Conservation (phyloP, 2,113 vertebrate genomes). For the Urocitellus parryii region DNA sequence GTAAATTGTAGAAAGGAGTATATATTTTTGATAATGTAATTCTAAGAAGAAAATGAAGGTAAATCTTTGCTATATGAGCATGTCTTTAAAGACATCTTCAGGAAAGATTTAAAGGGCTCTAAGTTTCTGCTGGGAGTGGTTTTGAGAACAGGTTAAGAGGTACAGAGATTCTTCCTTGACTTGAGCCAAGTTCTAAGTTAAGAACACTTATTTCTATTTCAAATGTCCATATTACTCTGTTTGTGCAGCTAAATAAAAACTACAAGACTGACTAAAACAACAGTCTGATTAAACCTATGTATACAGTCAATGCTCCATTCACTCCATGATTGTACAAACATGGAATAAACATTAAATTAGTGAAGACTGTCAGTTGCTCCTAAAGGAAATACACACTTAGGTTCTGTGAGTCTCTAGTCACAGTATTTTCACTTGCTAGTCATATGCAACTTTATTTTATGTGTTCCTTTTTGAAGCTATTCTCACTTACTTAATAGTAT, state of each 20-base stretch:
- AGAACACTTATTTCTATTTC: neutral
- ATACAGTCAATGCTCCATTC: neutral
- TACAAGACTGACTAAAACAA: neutral
- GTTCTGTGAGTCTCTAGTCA: neutral
- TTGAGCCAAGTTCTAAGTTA: neutral
- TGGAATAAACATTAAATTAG: neutral
- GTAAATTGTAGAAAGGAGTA: neutral
- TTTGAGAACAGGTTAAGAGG: neutral
- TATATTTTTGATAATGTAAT: neutral
- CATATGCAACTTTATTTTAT: neutral
- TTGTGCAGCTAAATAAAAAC: neutral
- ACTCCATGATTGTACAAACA: neutral
- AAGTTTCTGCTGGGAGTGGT: neutral
- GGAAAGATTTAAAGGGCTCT: constrained; percentile 2
- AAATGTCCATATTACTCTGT: neutral
- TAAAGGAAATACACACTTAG: neutral
- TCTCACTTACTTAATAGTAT: neutral
- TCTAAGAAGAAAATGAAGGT: constrained; percentile 7
- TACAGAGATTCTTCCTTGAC: neutral
- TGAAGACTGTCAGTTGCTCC: neutral
- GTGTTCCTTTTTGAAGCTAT: neutral
- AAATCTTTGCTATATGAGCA: neutral
- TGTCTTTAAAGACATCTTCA: neutral
- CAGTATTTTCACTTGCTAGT: neutral
- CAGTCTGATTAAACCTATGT: neutral